Evolutionary conservation across 1,140 invertebrate species (phyloP).

Genomic region (Ganaspis sp.): DNA sequence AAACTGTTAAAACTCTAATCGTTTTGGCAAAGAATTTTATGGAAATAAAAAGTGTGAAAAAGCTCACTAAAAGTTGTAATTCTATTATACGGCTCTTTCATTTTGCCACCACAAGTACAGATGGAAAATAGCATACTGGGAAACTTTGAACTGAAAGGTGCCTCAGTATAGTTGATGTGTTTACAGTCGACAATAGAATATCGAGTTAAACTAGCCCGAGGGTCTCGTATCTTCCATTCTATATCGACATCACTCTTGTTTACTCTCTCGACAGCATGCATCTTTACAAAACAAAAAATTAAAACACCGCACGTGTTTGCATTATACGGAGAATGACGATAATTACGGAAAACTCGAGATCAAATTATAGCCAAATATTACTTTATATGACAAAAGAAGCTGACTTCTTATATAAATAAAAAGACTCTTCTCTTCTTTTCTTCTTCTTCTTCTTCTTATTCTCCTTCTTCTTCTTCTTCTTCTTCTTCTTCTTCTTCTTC

Average conservation of each 20-base stretch:
- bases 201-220: constrained; percentile 14
- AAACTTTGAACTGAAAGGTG: background rate
- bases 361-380: no score
- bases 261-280: background rate
- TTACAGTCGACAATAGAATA: constrained; percentile 12
- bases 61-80: background rate
- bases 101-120: background rate
- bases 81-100: background rate
- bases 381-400: no score
- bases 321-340: no score
- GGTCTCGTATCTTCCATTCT: background rate
- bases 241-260: background rate
- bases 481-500: no score
- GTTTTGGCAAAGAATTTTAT: background rate
- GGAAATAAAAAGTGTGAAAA: background rate
- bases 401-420: no score
- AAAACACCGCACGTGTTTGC: background rate
- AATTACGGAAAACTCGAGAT: no score
- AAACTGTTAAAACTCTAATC: background rate
- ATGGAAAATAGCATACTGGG: background rate
- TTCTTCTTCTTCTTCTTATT: no score
- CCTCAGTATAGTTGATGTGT: background rate
- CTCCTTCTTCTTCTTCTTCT: no score
- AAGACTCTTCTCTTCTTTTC: no score
- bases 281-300: background rate